phyloP scores from a whole-genome alignment of 2,113 vertebrate genomes.

The Sceloporus tristichus region DNA sequence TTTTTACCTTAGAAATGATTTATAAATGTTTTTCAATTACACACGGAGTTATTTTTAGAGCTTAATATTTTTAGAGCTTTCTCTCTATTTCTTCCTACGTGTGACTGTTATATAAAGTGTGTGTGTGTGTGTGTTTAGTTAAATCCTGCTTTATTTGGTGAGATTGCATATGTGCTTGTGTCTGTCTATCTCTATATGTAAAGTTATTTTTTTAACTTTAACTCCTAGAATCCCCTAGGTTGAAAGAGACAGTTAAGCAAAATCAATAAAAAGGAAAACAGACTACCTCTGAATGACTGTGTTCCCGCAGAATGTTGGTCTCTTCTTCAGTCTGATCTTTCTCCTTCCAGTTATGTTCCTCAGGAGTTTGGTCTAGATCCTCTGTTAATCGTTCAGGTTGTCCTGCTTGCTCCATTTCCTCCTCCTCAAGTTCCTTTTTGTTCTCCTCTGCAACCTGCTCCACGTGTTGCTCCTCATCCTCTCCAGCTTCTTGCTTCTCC shows the following conservation, averaged over 20 bases:
- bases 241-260: neutral
- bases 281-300: slow-evolving; percentile 61
- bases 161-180: too few relatives aligned
- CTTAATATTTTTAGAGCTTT: too few relatives aligned
- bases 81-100: too few relatives aligned
- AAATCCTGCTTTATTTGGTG: too few relatives aligned
- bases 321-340: slow-evolving; percentile 75
- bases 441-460: slow-evolving; percentile 81
- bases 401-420: slow-evolving; percentile 90
- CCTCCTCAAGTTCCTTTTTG: slow-evolving; percentile 86
- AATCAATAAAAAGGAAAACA: neutral
- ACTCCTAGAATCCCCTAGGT: neutral
- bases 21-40: too few relatives aligned
- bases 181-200: neutral
- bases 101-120: too few relatives aligned
- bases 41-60: too few relatives aligned
- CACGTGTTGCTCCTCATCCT: slow-evolving; percentile 68
- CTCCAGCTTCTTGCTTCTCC: slow-evolving; percentile 68
- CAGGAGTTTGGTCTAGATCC: slow-evolving; percentile 86
- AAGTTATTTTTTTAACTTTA: neutral
- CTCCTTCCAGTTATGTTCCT: slow-evolving; percentile 80
- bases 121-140: too few relatives aligned
- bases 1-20: too few relatives aligned
- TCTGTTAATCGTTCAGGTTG: slow-evolving; percentile 86
- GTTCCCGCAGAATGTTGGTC: slow-evolving; percentile 76